These are phyloP conservation scores for Oophaga pumilio DNA, from an alignment of 2,113 vertebrate genomes.

Conservation along the genomic window DNA sequence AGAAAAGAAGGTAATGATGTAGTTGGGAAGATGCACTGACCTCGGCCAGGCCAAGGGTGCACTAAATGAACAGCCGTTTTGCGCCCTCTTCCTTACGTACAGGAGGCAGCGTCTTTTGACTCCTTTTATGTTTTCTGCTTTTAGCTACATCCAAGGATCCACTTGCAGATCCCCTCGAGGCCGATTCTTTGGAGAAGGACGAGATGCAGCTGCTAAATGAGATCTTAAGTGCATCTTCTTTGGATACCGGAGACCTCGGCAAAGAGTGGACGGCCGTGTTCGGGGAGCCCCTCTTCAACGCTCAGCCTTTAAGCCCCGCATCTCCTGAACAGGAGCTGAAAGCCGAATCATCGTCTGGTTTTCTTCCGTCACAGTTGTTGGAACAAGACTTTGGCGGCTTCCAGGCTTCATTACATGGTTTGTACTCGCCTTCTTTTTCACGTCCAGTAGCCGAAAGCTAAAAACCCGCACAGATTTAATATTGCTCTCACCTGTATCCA, in stretches of 20 bases:
- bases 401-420: constrained; percentile 80
- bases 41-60: too few species aligned
- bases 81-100: too few species aligned
- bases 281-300: constrained; percentile 70
- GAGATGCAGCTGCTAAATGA: constrained; percentile 83
- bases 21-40: too few species aligned
- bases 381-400: constrained; percentile 86
- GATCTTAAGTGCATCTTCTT: constrained; percentile 81
- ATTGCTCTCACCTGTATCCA: too few species aligned
- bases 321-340: constrained; percentile 67
- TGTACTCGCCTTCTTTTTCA: constrained; percentile 32
- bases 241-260: constrained; percentile 85
- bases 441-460: not conserved
- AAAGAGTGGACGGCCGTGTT: constrained; percentile 89
- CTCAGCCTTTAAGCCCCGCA: constrained; percentile 49
- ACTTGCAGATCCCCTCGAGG: constrained; percentile 61
- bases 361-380: constrained; percentile 90
- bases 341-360: constrained; percentile 71
- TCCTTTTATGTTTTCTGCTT: constrained; percentile 32
- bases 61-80: too few species aligned
- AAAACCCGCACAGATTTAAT: not conserved
- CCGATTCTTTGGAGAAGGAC: constrained; percentile 76
- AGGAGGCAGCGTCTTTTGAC: not conserved
- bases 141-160: constrained; percentile 67
- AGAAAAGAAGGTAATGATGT: too few species aligned